Conservation (phyloP, 2,888 invertebrate genomes). For the Serrognathus titanus region DNA sequence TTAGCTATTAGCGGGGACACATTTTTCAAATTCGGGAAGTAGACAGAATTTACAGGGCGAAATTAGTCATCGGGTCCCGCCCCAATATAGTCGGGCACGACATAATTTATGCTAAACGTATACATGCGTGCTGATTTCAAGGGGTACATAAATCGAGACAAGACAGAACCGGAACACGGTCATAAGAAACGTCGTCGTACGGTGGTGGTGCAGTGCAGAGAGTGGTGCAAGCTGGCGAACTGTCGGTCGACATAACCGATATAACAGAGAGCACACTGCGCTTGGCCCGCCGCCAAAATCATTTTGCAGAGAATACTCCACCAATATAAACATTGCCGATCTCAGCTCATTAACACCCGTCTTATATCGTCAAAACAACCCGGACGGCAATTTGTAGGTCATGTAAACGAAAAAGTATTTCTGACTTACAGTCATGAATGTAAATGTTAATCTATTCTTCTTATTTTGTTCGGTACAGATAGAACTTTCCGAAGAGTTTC, state of each 20-base stretch:
- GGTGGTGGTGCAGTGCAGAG: not conserved
- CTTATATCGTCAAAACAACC: not conserved
- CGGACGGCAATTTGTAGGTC: too few relatives aligned
- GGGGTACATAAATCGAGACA: not conserved
- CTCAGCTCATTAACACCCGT: constrained; percentile 12
- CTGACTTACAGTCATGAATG: too few relatives aligned
- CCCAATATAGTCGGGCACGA: too few relatives aligned
- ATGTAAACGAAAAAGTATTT: too few relatives aligned
- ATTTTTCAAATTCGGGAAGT: too few relatives aligned
- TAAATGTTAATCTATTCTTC: too few relatives aligned
- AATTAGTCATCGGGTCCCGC: too few relatives aligned
- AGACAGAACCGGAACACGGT: not conserved
- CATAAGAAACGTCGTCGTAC: not conserved
- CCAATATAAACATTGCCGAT: constrained; percentile 13
- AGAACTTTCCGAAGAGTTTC: too few relatives aligned
- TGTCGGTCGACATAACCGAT: not conserved
- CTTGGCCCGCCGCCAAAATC: constrained; percentile 22
- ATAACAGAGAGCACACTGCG: constrained; percentile 14
- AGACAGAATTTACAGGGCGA: too few relatives aligned
- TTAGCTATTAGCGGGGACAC: too few relatives aligned
- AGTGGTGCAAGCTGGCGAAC: not conserved
- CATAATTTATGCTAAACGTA: not conserved
- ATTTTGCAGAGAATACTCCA: constrained; percentile 19
- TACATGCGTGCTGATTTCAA: not conserved
- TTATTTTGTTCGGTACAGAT: too few relatives aligned